These are phyloP conservation scores for Regulus satrapa DNA, from an alignment of 2,113 vertebrate genomes.

Conservation along the genomic window DNA sequence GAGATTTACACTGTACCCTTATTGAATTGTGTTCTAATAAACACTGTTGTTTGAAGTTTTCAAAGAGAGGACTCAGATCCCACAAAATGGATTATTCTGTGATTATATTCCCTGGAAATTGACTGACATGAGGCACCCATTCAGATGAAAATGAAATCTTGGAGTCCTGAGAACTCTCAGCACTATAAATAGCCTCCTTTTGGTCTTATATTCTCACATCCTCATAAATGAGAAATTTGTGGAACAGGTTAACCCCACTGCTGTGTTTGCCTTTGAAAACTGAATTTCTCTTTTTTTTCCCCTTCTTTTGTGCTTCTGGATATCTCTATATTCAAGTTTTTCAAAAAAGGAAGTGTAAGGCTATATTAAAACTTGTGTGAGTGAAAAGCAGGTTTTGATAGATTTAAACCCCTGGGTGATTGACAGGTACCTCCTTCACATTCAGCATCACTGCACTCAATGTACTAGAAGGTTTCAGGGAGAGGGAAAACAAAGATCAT, in stretches of 20 bases:
- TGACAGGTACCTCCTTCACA: background rate
- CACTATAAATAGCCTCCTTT: background rate
- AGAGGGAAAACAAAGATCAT: slow-evolving; percentile 8
- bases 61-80: background rate
- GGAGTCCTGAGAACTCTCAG: background rate
- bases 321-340: background rate
- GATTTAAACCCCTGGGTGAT: background rate
- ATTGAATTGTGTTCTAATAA: slow-evolving; percentile 7
- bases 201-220: background rate
- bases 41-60: background rate
- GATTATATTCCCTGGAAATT: background rate
- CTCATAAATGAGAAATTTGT: background rate
- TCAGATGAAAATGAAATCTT: background rate
- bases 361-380: background rate
- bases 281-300: background rate
- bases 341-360: background rate
- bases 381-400: background rate
- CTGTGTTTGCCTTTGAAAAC: background rate
- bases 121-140: background rate
- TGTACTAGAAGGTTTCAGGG: background rate
- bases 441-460: background rate
- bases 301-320: background rate
- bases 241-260: background rate
- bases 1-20: background rate
- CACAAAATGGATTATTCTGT: background rate